Conservation (phyloP, 2,113 vertebrate genomes). For the Crocuta crocuta region DNA sequence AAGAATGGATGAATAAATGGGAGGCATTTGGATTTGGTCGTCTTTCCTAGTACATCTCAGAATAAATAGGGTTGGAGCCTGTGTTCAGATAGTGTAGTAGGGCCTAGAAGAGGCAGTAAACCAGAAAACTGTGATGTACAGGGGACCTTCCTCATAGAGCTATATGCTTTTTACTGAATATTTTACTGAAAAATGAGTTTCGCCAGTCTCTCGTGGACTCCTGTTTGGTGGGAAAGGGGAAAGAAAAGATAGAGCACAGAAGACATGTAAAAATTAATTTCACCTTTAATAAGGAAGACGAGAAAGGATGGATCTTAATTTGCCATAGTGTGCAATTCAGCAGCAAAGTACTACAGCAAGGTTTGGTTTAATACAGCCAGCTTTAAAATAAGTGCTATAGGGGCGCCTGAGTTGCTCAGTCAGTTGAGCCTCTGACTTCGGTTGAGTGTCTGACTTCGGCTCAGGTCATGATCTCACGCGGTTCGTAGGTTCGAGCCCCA, state of each 20-base stretch:
- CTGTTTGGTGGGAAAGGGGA: neutral
- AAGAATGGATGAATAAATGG: neutral
- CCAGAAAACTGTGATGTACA: neutral
- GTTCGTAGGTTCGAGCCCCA: too few relatives aligned
- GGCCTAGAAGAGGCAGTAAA: neutral
- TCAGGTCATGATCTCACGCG: too few relatives aligned
- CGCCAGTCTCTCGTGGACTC: neutral
- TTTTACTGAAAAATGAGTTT: neutral
- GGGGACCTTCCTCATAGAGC: neutral
- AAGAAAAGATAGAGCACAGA: neutral
- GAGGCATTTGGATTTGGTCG: neutral
- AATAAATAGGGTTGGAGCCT: neutral
- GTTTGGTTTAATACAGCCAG: neutral
- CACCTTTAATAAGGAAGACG: neutral
- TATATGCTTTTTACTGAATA: neutral
- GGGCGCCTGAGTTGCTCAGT: too few relatives aligned
- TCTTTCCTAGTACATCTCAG: neutral
- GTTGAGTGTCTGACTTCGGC: too few relatives aligned
- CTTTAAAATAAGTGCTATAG: neutral
- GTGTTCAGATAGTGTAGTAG: neutral
- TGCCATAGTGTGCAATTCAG: neutral
- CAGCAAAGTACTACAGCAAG: neutral
- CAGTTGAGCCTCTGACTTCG: too few relatives aligned
- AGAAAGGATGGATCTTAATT: neutral
- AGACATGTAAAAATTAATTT: neutral